phyloP scores from a whole-genome alignment of 2,888 invertebrate species.

The Leucozona laternaria region DNA sequence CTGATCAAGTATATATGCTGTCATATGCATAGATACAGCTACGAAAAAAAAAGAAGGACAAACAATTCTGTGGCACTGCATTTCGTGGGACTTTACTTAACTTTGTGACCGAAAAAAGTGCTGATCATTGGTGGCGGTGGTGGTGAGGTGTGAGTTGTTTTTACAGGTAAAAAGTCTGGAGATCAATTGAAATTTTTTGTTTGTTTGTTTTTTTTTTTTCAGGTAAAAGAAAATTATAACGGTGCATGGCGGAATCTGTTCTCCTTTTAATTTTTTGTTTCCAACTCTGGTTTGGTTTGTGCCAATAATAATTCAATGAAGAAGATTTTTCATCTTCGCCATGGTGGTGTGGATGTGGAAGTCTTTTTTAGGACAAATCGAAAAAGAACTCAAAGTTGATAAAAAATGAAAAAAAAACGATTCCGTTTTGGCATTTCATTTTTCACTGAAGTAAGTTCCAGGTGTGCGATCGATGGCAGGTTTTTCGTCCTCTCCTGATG shows the following conservation, averaged over 20 bases:
- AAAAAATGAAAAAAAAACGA: constrained; percentile 7
- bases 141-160: constrained; percentile 46
- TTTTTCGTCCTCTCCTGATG: not conserved
- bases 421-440: constrained; percentile 15
- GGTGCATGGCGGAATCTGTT: constrained; percentile 39
- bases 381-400: not conserved
- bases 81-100: constrained; percentile 67
- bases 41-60: not conserved
- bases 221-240: constrained; percentile 64
- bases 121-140: constrained; percentile 28
- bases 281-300: constrained; percentile 48
- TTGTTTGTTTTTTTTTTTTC: constrained; percentile 2
- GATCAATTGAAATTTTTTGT: constrained; percentile 51
- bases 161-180: constrained; percentile 32
- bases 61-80: constrained; percentile 13
- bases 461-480: constrained; percentile 27
- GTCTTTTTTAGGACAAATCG: constrained; percentile 3
- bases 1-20: constrained; percentile 38
- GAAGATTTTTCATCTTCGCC: constrained; percentile 63
- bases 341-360: constrained; percentile 10
- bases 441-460: constrained; percentile 14
- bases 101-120: constrained; percentile 56
- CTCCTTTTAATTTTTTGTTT: constrained; percentile 15
- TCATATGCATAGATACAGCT: constrained; percentile 56
- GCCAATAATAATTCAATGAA: constrained; percentile 73